phyloP scores from a whole-genome alignment of 2,888 invertebrate genomes.

The Xanthorhoe designata region DNA sequence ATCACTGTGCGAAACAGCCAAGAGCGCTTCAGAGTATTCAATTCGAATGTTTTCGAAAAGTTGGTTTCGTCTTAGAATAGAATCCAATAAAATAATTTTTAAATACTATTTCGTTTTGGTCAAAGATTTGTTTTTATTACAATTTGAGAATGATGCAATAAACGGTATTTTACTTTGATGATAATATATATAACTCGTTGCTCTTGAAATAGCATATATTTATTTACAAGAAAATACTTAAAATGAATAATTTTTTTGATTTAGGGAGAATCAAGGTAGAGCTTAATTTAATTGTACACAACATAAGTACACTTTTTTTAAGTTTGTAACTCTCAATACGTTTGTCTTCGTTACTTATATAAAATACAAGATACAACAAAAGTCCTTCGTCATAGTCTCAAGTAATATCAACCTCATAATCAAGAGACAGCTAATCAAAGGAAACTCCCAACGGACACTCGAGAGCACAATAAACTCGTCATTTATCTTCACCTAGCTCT shows the following conservation, averaged over 20 bases:
- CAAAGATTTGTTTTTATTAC: background rate
- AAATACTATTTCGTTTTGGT: background rate
- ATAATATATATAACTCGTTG: background rate
- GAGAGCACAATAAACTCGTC: slow-evolving; percentile 20
- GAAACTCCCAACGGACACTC: slow-evolving; percentile 16
- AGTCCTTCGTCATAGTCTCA: background rate
- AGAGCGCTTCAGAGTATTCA: slow-evolving; percentile 13
- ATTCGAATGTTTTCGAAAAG: slow-evolving; percentile 11
- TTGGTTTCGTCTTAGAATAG: slow-evolving; percentile 19
- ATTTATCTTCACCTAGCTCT: slow-evolving; percentile 9
- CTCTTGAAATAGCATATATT: background rate
- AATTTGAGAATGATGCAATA: background rate
- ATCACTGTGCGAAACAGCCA: slow-evolving; percentile 6
- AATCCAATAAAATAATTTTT: background rate
- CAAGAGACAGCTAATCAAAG: slow-evolving; percentile 25
- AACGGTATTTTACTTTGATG: too few species aligned
- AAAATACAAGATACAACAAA: background rate
- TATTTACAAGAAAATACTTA: background rate
- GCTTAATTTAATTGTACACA: background rate
- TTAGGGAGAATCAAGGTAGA: background rate
- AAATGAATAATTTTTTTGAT: background rate
- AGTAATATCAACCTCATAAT: slow-evolving; percentile 10
- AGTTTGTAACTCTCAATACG: background rate
- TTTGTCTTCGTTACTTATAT: background rate
- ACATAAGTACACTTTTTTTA: background rate